phyloP scores from a whole-genome alignment of 2,797 vertebrate species.

The Clarias pachynema region DNA sequence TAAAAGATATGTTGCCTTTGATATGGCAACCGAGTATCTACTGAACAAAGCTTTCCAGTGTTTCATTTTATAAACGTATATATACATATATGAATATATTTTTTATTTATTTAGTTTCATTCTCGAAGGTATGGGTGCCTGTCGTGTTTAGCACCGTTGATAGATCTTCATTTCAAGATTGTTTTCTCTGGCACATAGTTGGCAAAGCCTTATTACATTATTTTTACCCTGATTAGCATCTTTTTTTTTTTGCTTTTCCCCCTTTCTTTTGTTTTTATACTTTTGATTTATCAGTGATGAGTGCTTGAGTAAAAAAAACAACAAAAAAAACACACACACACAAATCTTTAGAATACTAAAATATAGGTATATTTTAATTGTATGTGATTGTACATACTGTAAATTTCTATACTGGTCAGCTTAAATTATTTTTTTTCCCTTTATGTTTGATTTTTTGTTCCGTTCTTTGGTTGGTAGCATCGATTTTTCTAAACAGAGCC shows the following conservation, averaged over 20 bases:
- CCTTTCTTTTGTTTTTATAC: slow-evolving; percentile 24
- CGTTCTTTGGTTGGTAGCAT: slow-evolving; percentile 59
- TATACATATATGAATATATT: slow-evolving; percentile 67
- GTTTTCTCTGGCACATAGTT: slow-evolving; percentile 60
- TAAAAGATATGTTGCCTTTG: slow-evolving; percentile 65
- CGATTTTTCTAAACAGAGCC: slow-evolving; percentile 48
- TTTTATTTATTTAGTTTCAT: slow-evolving; percentile 78
- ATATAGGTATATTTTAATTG: slow-evolving; percentile 83
- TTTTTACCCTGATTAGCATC: slow-evolving; percentile 61
- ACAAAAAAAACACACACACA: no score
- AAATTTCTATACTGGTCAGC: slow-evolving; percentile 80
- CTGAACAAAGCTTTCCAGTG: slow-evolving; percentile 72
- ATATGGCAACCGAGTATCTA: slow-evolving; percentile 66
- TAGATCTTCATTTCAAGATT: slow-evolving; percentile 63
- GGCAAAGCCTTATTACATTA: slow-evolving; percentile 74
- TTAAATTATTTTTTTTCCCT: slow-evolving; percentile 80
- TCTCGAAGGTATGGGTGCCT: slow-evolving; percentile 70
- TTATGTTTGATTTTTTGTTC: slow-evolving; percentile 54
- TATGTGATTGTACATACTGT: slow-evolving; percentile 84
- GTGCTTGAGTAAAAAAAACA: slow-evolving; percentile 58
- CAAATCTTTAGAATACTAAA: slow-evolving; percentile 72
- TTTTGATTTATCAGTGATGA: slow-evolving; percentile 64
- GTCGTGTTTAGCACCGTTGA: slow-evolving; percentile 70
- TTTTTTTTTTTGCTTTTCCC: slow-evolving; percentile 46
- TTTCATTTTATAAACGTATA: slow-evolving; percentile 79